These are phyloP conservation scores for Drosophila longiperda DNA, from an alignment of 2,888 invertebrate genomes.

Conservation along the genomic window DNA sequence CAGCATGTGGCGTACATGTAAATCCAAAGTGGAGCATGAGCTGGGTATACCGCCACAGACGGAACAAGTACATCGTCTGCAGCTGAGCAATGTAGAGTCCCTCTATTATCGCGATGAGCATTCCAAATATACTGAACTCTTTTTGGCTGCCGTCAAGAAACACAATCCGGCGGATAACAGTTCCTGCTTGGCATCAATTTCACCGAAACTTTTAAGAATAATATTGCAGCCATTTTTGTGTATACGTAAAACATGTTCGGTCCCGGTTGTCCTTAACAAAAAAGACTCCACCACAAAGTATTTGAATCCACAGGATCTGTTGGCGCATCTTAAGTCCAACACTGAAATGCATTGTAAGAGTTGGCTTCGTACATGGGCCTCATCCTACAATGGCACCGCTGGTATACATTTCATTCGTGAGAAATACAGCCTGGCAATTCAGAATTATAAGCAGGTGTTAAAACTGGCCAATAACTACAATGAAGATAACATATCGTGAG, in stretches of 20 bases:
- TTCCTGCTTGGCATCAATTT: conserved; percentile 84
- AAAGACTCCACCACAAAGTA: conserved; percentile 81
- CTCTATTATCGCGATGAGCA: conserved; percentile 90
- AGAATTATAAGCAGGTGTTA: conserved; percentile 88
- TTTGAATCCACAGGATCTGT: conserved; percentile 88
- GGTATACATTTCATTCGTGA: conserved; percentile 87
- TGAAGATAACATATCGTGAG: conserved; percentile 73
- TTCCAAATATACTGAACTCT: conserved; percentile 85
- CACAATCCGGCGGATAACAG: conserved; percentile 37
- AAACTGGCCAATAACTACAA: conserved; percentile 84
- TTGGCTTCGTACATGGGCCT: conserved; percentile 87
- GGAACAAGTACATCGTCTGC: conserved; percentile 87
- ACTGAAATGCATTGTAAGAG: conserved; percentile 88
- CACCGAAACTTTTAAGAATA: conserved; percentile 81
- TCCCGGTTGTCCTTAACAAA: conserved; percentile 85
- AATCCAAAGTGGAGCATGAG: conserved; percentile 88
- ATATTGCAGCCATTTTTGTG: conserved; percentile 88
- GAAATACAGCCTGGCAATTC: conserved; percentile 86
- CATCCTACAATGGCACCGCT: conserved; percentile 89
- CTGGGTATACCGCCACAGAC: conserved; percentile 89
- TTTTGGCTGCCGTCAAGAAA: conserved; percentile 85
- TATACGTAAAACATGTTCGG: conserved; percentile 90
- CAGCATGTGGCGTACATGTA: conserved; percentile 89
- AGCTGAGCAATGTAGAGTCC: conserved; percentile 90
- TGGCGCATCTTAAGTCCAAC: conserved; percentile 88